Evolutionary conservation across 1,140 invertebrate species (phyloP).

Genomic region (Cheumatopsyche charites): DNA sequence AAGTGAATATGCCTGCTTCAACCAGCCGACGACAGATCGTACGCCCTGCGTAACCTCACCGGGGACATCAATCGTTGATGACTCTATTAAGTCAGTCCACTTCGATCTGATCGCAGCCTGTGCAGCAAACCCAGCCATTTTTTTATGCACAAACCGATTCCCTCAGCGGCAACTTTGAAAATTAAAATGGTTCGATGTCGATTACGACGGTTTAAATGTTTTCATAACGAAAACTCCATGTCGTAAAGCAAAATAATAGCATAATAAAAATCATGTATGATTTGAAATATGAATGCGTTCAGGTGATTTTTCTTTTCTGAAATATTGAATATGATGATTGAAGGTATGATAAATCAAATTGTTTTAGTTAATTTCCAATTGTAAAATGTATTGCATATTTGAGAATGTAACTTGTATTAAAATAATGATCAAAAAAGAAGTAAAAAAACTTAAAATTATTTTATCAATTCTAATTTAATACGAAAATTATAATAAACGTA

Average conservation of each 20-base stretch:
- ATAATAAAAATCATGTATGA: too few species aligned
- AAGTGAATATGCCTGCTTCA: constrained; percentile 69
- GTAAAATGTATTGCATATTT: too few species aligned
- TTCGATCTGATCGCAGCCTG: constrained; percentile 68
- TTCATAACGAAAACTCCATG: background rate
- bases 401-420: too few species aligned
- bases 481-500: too few species aligned
- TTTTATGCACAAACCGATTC: background rate
- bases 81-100: constrained; percentile 71
- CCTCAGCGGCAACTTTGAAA: background rate
- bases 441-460: too few species aligned
- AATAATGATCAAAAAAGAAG: too few species aligned
- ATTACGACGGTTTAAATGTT: background rate
- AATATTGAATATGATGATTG: too few species aligned
- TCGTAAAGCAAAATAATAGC: background rate
- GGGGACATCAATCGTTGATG: constrained; percentile 67
- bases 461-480: too few species aligned
- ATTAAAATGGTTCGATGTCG: constrained; percentile 1
- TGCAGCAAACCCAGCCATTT: constrained; percentile 70
- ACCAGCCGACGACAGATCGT: constrained; percentile 74
- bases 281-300: too few species aligned
- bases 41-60: constrained; percentile 71
- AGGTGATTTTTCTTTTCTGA: too few species aligned
- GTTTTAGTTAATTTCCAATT: too few species aligned
- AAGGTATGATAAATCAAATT: too few species aligned